Conservation (phyloP, 2,797 vertebrate species). For the Anguilla anguilla region DNA sequence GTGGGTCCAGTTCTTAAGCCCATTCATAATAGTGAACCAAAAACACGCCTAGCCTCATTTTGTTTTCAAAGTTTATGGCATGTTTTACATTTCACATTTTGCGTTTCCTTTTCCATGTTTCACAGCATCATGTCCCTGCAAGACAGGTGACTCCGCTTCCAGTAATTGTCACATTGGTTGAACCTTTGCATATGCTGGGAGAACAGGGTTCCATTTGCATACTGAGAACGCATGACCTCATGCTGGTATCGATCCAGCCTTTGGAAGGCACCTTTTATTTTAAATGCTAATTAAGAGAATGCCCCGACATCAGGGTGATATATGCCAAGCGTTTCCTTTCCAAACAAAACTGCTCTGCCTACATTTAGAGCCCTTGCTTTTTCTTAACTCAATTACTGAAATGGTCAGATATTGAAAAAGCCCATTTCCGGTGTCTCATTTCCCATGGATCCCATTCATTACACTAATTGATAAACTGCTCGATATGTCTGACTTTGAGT, state of each 20-base stretch:
- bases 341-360: neutral
- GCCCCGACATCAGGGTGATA: neutral
- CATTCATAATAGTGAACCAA: neutral
- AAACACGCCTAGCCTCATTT: neutral
- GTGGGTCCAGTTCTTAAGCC: neutral
- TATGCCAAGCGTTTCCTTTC: constrained; percentile 2
- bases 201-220: neutral
- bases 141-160: neutral
- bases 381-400: constrained; percentile 13
- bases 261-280: constrained; percentile 1
- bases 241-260: constrained; percentile 7
- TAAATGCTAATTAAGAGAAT: constrained; percentile 4
- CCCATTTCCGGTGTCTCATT: neutral
- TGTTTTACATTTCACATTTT: neutral
- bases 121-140: neutral
- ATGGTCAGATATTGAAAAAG: neutral
- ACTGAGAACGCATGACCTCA: neutral
- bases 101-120: neutral
- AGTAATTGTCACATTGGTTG: neutral
- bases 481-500: neutral
- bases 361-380: neutral
- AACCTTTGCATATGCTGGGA: neutral
- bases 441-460: neutral
- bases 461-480: neutral
- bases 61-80: neutral